A percentile compares a stretch with the other conserved stretches of the same genome.
Conservation (phyloP, 2,113 vertebrate species). For the Epinephelus moara region DNA sequence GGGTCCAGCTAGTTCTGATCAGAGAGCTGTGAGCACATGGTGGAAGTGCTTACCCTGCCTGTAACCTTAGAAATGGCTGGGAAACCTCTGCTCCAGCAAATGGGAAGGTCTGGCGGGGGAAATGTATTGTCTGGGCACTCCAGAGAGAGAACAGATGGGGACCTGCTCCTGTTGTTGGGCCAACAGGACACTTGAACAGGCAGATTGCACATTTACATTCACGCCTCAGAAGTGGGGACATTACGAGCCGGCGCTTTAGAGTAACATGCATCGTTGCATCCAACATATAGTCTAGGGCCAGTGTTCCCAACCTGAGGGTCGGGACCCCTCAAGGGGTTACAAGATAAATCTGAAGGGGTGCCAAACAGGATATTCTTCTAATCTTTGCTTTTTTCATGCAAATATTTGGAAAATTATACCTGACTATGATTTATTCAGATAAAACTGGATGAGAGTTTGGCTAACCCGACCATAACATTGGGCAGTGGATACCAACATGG, state of each 20-base stretch:
- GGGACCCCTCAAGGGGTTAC: too few species aligned
- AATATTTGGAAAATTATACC: too few species aligned
- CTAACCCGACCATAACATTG: too few species aligned
- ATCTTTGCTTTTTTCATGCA: too few species aligned
- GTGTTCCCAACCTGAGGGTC: too few species aligned
- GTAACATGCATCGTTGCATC: constrained; percentile 28
- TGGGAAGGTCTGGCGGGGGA: constrained; percentile 68
- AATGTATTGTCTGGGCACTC: constrained; percentile 83
- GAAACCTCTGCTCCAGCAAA: constrained; percentile 70
- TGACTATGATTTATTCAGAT: too few species aligned
- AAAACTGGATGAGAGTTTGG: too few species aligned
- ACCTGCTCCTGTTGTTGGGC: constrained; percentile 89
- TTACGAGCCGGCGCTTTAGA: constrained; percentile 53
- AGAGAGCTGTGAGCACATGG: constrained; percentile 58
- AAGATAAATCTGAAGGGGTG: too few species aligned
- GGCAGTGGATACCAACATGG: too few species aligned
- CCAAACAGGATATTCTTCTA: too few species aligned
- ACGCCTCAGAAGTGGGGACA: constrained; percentile 81
- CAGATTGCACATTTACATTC: constrained; percentile 93
- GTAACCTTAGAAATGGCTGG: constrained; percentile 69
- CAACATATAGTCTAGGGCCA: constrained; percentile 9
- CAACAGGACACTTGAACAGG: constrained; percentile 88
- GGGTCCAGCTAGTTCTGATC: constrained; percentile 48
- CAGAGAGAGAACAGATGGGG: constrained; percentile 91
- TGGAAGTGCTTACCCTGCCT: constrained; percentile 54